phyloP scores from a whole-genome alignment of 2,888 invertebrate genomes.

The Laothoe populi region DNA sequence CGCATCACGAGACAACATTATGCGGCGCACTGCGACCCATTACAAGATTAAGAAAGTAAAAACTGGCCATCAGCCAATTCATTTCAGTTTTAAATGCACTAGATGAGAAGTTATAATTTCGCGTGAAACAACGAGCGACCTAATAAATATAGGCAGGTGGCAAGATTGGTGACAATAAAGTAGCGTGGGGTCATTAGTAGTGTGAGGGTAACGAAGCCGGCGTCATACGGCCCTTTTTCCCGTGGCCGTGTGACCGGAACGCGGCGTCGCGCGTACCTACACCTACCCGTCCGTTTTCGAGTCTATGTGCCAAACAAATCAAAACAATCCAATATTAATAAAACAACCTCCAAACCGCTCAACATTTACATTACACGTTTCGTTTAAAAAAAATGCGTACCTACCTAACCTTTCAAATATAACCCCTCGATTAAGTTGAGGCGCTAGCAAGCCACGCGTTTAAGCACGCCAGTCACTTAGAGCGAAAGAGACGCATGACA shows the following conservation, averaged over 20 bases:
- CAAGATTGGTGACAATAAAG: constrained; percentile 75
- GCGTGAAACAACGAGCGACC: constrained; percentile 55
- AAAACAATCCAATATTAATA: constrained; percentile 10
- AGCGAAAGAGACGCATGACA: constrained; percentile 5
- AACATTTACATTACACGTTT: constrained; percentile 40
- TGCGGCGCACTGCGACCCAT: constrained; percentile 41
- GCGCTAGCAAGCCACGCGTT: constrained; percentile 43
- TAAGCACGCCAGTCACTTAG: background rate
- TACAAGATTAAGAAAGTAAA: constrained; percentile 60
- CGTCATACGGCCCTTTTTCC: constrained; percentile 69
- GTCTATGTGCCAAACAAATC: constrained; percentile 34
- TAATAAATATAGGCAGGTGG: constrained; percentile 76
- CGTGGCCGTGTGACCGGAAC: constrained; percentile 69
- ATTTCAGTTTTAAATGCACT: constrained; percentile 51
- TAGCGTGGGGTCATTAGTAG: constrained; percentile 77
- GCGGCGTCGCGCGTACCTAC: constrained; percentile 71
- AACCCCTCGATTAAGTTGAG: constrained; percentile 39
- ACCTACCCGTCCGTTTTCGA: constrained; percentile 56
- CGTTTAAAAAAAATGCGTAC: constrained; percentile 31
- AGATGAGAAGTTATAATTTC: constrained; percentile 47
- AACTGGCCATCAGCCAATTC: constrained; percentile 67
- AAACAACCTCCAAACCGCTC: constrained; percentile 12
- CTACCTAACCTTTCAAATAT: constrained; percentile 18
- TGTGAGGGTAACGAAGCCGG: constrained; percentile 71
- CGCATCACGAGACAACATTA: constrained; percentile 40